phyloP scores from a whole-genome alignment of 2,888 invertebrate species.

The Parapristionchus giblindavisi region DNA sequence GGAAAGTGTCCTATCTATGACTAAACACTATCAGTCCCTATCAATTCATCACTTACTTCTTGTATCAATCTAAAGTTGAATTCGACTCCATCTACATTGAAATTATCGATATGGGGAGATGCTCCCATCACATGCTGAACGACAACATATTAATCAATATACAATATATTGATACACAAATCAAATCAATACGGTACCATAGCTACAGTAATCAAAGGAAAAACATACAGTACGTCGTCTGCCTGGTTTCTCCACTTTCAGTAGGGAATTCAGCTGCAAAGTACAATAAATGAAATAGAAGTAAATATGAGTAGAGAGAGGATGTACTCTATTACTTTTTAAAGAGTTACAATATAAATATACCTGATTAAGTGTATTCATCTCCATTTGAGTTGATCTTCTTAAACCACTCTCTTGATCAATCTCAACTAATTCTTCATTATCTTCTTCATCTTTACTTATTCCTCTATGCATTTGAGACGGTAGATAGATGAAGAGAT shows the following conservation, averaged over 20 bases:
- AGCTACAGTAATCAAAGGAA: neutral
- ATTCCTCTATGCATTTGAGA: neutral
- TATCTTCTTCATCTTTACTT: neutral
- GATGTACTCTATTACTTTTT: no score
- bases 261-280: conserved; percentile 31
- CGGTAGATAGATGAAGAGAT: no score
- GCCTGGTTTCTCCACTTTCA: conserved; percentile 16
- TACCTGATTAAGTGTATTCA: conserved; percentile 6
- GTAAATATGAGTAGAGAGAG: no score
- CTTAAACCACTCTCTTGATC: conserved; percentile 23
- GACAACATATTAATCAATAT: no score
- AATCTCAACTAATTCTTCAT: conserved; percentile 33
- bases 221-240: neutral
- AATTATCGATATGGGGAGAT: conserved; percentile 13
- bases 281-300: neutral
- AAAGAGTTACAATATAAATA: no score
- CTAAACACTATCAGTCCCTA: no score
- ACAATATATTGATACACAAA: no score
- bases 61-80: conserved; percentile 29
- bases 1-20: no score
- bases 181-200: no score
- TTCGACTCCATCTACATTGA: conserved; percentile 25
- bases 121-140: conserved; percentile 16
- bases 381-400: conserved; percentile 13
- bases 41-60: neutral